A percentile compares a stretch with the other conserved stretches of the same genome.
phyloP scores from a whole-genome alignment of 2,113 vertebrate species.

The Pterophyllum scalare region DNA sequence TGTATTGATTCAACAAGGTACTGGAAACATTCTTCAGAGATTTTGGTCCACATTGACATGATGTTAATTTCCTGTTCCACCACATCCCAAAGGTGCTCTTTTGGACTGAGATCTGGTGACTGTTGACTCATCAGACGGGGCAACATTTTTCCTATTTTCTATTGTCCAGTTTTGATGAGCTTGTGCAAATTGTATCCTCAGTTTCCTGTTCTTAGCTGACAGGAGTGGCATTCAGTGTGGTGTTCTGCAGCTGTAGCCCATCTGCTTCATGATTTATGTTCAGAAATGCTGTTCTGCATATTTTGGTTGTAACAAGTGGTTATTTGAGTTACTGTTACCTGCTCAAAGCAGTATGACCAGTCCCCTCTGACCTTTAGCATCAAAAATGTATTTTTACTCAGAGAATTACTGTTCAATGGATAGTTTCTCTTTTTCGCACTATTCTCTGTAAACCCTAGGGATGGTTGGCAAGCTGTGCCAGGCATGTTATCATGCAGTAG shows the following conservation, averaged over 20 bases:
- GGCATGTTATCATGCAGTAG: no score
- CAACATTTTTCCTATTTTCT: neutral
- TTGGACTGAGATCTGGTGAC: neutral
- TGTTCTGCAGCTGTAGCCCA: neutral
- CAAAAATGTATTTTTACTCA: neutral
- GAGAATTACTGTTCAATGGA: neutral
- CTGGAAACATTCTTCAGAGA: neutral
- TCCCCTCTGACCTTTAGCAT: no score
- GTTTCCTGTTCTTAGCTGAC: neutral
- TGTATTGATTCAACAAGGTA: neutral
- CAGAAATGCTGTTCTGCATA: neutral
- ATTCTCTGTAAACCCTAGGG: no score
- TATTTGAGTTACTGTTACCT: neutral
- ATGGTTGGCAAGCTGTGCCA: no score
- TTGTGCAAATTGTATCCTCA: neutral
- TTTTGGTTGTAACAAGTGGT: neutral
- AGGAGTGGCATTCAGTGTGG: neutral
- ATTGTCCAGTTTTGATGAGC: neutral
- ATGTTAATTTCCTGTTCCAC: neutral
- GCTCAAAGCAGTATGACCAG: neutral
- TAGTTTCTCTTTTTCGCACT: no score
- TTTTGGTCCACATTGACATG: neutral
- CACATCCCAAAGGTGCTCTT: neutral
- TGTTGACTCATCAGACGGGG: neutral
- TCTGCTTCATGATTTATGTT: neutral